Evolutionary conservation across 2,888 invertebrate genomes (phyloP).

Genomic region (Neoaliturus tenellus): DNA sequence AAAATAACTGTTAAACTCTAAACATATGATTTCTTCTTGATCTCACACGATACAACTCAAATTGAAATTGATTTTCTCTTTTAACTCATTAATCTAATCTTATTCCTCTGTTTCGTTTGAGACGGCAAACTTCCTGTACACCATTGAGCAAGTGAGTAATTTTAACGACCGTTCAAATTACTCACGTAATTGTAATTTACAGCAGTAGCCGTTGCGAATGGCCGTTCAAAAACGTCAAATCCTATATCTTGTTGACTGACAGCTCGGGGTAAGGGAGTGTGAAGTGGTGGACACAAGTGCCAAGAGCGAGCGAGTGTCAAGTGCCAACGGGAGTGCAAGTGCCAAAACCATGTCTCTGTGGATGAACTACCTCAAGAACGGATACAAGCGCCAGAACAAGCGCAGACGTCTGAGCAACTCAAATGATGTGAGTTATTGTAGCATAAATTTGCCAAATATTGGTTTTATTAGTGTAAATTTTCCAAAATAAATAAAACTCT

Average conservation of each 20-base stretch:
- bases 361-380: conserved; percentile 59
- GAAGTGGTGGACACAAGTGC: not conserved
- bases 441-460: too few species aligned
- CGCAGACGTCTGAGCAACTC: conserved; percentile 17
- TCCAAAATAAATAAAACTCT: too few species aligned
- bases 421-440: conserved; percentile 35
- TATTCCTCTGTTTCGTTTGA: too few species aligned
- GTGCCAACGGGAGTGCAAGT: too few species aligned
- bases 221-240: not conserved
- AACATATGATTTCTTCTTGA: too few species aligned
- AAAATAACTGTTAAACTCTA: too few species aligned
- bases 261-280: not conserved
- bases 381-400: conserved; percentile 49
- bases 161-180: not conserved
- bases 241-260: not conserved
- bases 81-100: too few species aligned
- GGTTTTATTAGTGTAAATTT: too few species aligned
- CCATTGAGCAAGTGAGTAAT: too few species aligned
- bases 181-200: not conserved
- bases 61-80: too few species aligned
- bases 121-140: too few species aligned
- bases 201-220: not conserved
- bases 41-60: too few species aligned
- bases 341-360: conserved; percentile 55
- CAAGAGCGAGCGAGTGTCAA: not conserved